Evolutionary conservation across 2,888 invertebrate species (phyloP).

Genomic region (Sesia apiformis): DNA sequence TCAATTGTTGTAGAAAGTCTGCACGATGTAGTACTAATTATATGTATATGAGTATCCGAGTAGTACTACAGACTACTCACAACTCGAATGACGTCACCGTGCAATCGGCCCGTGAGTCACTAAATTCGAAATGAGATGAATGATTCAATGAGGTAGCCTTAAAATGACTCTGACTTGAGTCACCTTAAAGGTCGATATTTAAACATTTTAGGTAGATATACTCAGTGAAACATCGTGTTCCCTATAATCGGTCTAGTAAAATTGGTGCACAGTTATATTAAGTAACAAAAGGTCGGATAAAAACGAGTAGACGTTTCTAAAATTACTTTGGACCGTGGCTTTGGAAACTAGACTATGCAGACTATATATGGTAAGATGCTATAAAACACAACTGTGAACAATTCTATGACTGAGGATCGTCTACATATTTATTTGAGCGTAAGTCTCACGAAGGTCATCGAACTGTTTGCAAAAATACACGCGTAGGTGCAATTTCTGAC

Average conservation of each 20-base stretch:
- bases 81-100: constrained; percentile 42
- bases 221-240: no score
- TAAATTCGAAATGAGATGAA: constrained; percentile 26
- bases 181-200: background rate
- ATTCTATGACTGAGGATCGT: no score
- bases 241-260: no score
- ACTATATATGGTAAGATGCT: no score
- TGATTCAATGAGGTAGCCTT: constrained; percentile 22
- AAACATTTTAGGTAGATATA: no score
- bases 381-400: no score
- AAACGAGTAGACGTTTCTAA: no score
- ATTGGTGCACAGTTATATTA: no score
- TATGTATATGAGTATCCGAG: constrained; percentile 17
- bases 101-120: constrained; percentile 39
- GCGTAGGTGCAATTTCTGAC: constrained; percentile 32
- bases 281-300: no score
- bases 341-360: no score
- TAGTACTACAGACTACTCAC: constrained; percentile 30
- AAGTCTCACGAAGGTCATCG: background rate
- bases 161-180: background rate
- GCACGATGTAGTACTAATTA: constrained; percentile 16
- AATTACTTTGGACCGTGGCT: no score
- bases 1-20: constrained; percentile 5
- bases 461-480: constrained; percentile 17
- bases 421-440: no score